phyloP scores from a whole-genome alignment of 2,888 invertebrate genomes.

The Eupithecia tripunctaria region DNA sequence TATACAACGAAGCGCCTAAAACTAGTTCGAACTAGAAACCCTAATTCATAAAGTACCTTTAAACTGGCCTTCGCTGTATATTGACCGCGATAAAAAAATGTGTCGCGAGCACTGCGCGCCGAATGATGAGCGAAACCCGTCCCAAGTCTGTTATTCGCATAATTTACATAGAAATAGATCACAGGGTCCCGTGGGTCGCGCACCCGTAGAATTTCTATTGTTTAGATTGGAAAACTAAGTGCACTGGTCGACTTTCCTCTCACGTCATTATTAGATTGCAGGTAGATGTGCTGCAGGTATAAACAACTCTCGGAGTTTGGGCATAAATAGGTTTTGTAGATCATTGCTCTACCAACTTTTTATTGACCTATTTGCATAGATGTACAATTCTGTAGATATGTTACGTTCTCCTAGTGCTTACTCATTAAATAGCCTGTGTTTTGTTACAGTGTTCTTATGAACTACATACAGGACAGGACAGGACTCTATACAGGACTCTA shows the following conservation, averaged over 20 bases:
- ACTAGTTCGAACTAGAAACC: constrained; percentile 48
- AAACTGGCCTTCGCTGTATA: constrained; percentile 47
- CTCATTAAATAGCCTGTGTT: too few species aligned
- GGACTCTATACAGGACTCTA: too few species aligned
- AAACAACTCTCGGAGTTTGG: background rate
- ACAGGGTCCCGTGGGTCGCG: constrained; percentile 75
- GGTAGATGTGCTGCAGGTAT: constrained; percentile 43
- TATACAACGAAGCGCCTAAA: constrained; percentile 33
- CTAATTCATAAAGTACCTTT: constrained; percentile 45
- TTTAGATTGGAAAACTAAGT: constrained; percentile 85
- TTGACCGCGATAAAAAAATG: constrained; percentile 54
- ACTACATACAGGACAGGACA: too few species aligned
- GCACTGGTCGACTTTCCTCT: constrained; percentile 76
- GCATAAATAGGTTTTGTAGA: background rate
- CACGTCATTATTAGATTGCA: constrained; percentile 76
- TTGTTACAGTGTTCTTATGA: too few species aligned
- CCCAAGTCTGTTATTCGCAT: constrained; percentile 81
- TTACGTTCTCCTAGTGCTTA: too few species aligned
- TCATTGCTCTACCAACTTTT: background rate
- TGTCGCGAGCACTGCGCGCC: constrained; percentile 61
- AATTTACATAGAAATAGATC: constrained; percentile 84
- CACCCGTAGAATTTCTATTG: constrained; percentile 85
- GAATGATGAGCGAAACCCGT: constrained; percentile 75
- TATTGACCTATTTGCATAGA: too few species aligned
- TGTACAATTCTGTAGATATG: too few species aligned